Evolutionary conservation across 2,888 invertebrate species (phyloP), one percentile per base, ranked within the genome.

Genomic region (Chaetogeoica ovagalla): DNA sequence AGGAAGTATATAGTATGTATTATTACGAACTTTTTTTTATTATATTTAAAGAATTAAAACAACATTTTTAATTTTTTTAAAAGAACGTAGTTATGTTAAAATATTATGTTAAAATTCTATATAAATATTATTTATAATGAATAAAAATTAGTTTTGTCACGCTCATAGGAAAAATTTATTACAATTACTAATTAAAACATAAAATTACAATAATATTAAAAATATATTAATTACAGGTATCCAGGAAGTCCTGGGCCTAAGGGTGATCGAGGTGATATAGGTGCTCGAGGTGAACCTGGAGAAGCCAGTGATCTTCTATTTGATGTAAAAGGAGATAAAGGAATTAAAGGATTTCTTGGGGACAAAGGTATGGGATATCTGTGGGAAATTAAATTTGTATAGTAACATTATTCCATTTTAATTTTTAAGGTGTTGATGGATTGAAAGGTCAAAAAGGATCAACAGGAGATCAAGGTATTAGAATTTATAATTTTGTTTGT

Each of bases 381-480:
- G 21, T 60, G 19, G 0, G 6, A 23, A 11, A 63, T 21, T 17
- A 3, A 23, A 66, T 2, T 48, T 65, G 13, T 43, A 23, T 57
- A 37, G 62, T 17, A 55, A 52, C 0, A 39, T 23, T 30, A 62
- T 21, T 13, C 13, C 0, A 13, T 43, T 71, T n/a, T 62, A 30
- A 60, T 62, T 82, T n/a, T 65, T 63, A 66, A 84, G 83, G 84
- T 17, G 77, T 37, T 11, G 55, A 82, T 87, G 89, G 48, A 75
- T 82, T 85, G 0, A 87, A 87, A 76, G 89, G 90, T 11, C 85
- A 84, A 1, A 86, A 85, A 57, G 90, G 90, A 1, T 84, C 83
- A 13, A 85, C 86, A 77, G 90, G 89, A 65, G 83, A 83, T 15
- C 39, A 70, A 79, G 77, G 77, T 79, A 77, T 68, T 76, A 60